Evolutionary conservation across 1,140 invertebrate genomes (phyloP), one percentile per base, ranked within the genome.

Genomic region (Drosophila nikananu): DNA sequence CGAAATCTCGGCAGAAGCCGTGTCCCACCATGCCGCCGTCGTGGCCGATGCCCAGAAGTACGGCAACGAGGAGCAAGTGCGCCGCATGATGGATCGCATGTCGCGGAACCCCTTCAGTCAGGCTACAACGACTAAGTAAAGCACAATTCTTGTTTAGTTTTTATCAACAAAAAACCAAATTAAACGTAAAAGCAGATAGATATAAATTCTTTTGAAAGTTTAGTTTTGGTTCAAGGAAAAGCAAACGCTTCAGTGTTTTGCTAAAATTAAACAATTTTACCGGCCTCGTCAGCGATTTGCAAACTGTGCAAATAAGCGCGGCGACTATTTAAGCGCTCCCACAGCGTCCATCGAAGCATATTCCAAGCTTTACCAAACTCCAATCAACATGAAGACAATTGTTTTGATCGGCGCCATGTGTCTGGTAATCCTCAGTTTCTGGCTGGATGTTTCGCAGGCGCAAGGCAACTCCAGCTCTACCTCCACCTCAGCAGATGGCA

Each of bases 51-150:
- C 94, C 21, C 71, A 93, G 49, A 93, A 92, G 52, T 95, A 94
- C 81, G 93, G 94, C 21, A 95, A 94, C 83, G 92, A 94, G 44
- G 83, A 91, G 48, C 94, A 94, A 73, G 55, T 94, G 35, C 92
- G 93, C 37, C 86, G 92, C 7, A 81, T 93, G 80, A 46, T 86
- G 10, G 68, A 91, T 9, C 86, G 91, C 8, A 73, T 92, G 49
- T 49, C 77, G 23, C 66, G 76, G 23, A 78, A 80, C 37, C 78
- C 86, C 2, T 66, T 81, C 23, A 77, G 52, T 32, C 54, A 49
- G 42, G 51, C 51, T 1, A 27, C 70, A 21, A 21, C 62, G n/a
- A 52, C 81, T 25, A 87, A 87, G 48, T 89, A 23, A 21, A 32
- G 13, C 30, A 13, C 30, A n/a, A 19, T 27, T 25, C 13, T 39